Conservation (phyloP, 2,113 vertebrate genomes). For the Lasiurus borealis region DNA sequence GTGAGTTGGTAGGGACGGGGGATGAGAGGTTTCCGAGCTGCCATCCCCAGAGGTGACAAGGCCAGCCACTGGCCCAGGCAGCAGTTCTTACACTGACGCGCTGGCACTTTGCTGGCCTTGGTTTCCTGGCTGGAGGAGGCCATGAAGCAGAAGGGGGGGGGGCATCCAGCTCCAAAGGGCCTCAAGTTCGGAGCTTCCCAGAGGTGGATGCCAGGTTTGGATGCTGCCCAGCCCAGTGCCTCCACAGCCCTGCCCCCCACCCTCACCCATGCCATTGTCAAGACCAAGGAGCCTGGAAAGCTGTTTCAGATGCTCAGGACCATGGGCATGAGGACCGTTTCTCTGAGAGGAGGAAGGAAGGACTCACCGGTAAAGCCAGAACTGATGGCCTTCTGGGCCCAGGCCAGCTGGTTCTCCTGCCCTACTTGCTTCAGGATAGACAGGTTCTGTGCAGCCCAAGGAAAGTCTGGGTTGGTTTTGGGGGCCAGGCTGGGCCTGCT, state of each 20-base stretch:
- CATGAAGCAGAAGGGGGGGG: not conserved
- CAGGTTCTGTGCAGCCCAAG: conserved; percentile 90
- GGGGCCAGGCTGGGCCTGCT: not conserved
- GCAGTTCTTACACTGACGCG: not conserved
- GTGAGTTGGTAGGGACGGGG: not conserved
- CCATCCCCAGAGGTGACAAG: not conserved
- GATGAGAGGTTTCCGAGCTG: not conserved
- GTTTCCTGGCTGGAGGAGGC: not conserved
- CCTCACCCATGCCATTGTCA: not conserved
- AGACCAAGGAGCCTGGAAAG: not conserved
- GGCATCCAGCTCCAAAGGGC: not conserved
- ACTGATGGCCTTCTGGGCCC: conserved; percentile 92
- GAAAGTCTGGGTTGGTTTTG: conserved; percentile 49
- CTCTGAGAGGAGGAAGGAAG: not conserved
- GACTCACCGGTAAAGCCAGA: conserved; percentile 93
- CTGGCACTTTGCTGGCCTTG: not conserved
- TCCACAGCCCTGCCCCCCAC: not conserved
- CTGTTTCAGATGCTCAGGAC: not conserved
- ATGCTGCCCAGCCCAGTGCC: not conserved
- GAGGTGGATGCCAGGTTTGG: not conserved
- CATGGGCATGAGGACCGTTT: not conserved
- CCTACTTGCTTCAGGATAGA: conserved; percentile 91
- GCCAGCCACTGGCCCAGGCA: not conserved
- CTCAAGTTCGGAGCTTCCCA: not conserved
- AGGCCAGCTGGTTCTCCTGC: conserved; percentile 89